These are phyloP conservation scores for Heliconius hortense DNA, from an alignment of 2,888 invertebrate species.

Conservation along the genomic window DNA sequence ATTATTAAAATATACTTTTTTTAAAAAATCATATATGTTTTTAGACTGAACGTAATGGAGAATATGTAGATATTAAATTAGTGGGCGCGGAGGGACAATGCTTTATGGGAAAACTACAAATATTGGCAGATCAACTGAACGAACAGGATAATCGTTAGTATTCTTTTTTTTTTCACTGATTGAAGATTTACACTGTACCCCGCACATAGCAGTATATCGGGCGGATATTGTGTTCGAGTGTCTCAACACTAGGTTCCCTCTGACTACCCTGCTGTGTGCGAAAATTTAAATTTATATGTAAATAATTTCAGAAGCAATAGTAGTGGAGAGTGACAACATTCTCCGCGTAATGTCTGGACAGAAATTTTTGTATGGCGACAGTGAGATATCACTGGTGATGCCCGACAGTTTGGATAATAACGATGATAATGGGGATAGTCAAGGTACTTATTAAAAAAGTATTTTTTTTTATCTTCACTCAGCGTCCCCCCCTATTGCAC, in stretches of 20 bases:
- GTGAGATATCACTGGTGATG: slow-evolving; percentile 59
- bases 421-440: slow-evolving; percentile 49
- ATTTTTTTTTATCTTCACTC: neutral
- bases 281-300: too few relatives aligned
- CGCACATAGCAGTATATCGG: too few relatives aligned
- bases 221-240: too few relatives aligned
- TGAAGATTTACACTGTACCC: too few relatives aligned
- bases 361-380: slow-evolving; percentile 61
- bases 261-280: too few relatives aligned
- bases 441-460: slow-evolving; percentile 47
- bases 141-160: slow-evolving; percentile 11
- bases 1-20: too few relatives aligned
- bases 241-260: too few relatives aligned
- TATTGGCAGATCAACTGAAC: slow-evolving; percentile 49
- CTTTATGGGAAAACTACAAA: slow-evolving; percentile 57
- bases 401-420: slow-evolving; percentile 47
- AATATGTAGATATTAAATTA: slow-evolving; percentile 52
- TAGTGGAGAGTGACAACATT: slow-evolving; percentile 62
- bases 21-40: neutral
- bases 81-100: slow-evolving; percentile 44
- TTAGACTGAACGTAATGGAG: slow-evolving; percentile 5
- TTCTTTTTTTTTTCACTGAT: neutral
- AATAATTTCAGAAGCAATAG: slow-evolving; percentile 67
- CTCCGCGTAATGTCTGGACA: slow-evolving; percentile 64
- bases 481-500: neutral